A percentile compares a stretch with the other conserved stretches of the same genome.
phyloP scores from a whole-genome alignment of 37 sponge, comb jelly and placozoan species.

The Petrosia ficiformis region DNA sequence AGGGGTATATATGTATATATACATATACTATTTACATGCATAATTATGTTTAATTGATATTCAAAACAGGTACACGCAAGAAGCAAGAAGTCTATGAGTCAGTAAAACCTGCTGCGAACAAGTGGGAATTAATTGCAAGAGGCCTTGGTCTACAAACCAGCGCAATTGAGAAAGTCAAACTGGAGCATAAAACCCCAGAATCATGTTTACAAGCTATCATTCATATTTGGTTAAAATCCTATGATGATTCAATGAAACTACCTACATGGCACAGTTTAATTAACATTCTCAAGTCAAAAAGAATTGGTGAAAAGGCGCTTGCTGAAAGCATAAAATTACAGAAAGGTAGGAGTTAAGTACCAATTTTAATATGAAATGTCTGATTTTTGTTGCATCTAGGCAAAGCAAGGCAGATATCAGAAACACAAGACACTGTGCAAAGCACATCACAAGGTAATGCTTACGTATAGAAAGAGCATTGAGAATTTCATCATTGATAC shows the following conservation, averaged over 20 bases:
- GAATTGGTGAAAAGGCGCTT: neutral
- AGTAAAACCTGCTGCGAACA: neutral
- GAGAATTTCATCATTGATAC: too few species aligned
- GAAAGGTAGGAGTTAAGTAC: too few species aligned
- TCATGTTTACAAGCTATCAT: neutral
- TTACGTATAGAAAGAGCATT: too few species aligned
- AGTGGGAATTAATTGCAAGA: conserved; percentile 17
- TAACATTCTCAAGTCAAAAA: neutral
- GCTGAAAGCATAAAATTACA: conserved; percentile 5
- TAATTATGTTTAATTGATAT: too few species aligned
- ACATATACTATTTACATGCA: too few species aligned
- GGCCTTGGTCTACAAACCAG: neutral
- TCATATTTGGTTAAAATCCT: conserved; percentile 10
- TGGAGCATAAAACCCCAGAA: neutral
- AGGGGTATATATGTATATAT: too few species aligned
- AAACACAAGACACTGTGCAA: too few species aligned
- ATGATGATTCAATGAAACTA: neutral
- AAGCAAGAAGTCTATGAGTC: neutral
- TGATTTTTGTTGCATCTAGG: too few species aligned
- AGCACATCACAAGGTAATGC: too few species aligned
- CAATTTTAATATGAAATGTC: too few species aligned
- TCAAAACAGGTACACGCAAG: too few species aligned
- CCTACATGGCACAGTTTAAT: conserved; percentile 11
- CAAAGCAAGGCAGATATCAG: too few species aligned
- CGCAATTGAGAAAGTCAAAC: neutral